Evolutionary conservation across 2,113 vertebrate species (phyloP).

Genomic region (Lepus europaeus): DNA sequence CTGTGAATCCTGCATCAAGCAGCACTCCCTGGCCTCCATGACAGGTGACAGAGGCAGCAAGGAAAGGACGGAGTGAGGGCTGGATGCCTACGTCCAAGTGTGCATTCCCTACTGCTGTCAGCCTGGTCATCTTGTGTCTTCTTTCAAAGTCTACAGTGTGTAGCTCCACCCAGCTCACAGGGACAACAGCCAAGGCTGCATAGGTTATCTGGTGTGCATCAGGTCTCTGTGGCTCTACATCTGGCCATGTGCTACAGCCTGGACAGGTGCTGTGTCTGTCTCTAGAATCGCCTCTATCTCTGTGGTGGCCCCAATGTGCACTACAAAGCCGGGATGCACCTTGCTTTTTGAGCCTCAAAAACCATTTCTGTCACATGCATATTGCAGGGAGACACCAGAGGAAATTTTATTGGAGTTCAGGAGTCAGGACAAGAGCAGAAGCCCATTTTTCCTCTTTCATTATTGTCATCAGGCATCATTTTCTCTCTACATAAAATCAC

Average conservation of each 20-base stretch:
- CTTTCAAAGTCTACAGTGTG: neutral
- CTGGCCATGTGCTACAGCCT: neutral
- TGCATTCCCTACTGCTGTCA: neutral
- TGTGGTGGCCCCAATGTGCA: neutral
- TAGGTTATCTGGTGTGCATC: neutral
- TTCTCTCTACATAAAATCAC: too few relatives aligned
- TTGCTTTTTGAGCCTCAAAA: neutral
- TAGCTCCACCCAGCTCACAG: neutral
- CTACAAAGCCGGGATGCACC: slow-evolving; percentile 16
- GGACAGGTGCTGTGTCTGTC: slow-evolving; percentile 4
- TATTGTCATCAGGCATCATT: too few relatives aligned
- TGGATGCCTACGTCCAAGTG: neutral
- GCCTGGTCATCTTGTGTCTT: neutral
- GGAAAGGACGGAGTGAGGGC: neutral
- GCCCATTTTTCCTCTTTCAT: too few relatives aligned
- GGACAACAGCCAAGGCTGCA: neutral
- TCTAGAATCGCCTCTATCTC: neutral
- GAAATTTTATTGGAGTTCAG: too few relatives aligned
- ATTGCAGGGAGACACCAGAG: too few relatives aligned
- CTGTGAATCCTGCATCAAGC: too few relatives aligned
- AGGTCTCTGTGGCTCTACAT: neutral
- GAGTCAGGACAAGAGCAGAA: too few relatives aligned
- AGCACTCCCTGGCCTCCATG: too few relatives aligned
- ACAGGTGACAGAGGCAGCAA: neutral
- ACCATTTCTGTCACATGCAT: too few relatives aligned